Conservation (phyloP, 1,140 invertebrate genomes). For the Augochlora pura region DNA sequence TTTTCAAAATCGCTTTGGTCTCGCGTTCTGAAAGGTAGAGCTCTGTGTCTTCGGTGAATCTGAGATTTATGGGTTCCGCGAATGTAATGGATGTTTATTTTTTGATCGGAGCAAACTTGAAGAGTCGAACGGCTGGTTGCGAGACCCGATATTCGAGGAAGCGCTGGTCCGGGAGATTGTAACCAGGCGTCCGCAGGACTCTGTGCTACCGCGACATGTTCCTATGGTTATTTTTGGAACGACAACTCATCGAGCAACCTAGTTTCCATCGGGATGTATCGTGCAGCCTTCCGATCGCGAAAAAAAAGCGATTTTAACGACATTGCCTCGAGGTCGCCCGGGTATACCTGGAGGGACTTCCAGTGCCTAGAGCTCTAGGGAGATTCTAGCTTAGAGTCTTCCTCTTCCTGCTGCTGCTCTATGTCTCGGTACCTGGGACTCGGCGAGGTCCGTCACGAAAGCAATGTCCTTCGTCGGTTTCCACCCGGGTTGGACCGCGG, state of each 20-base stretch:
- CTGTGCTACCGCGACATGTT: slow-evolving; percentile 40
- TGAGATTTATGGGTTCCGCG: neutral
- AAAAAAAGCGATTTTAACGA: neutral
- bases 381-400: too few relatives aligned
- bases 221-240: slow-evolving; percentile 56
- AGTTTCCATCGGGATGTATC: slow-evolving; percentile 55
- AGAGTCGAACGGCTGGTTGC: neutral
- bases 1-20: too few relatives aligned
- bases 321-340: too few relatives aligned
- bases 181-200: slow-evolving; percentile 1
- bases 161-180: neutral
- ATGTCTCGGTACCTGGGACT: neutral
- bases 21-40: too few relatives aligned
- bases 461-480: neutral
- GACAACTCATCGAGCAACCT: slow-evolving; percentile 54
- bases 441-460: neutral
- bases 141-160: neutral
- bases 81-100: slow-evolving; percentile 21
- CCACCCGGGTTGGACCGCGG: neutral
- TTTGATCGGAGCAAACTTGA: slow-evolving; percentile 26
- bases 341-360: too few relatives aligned
- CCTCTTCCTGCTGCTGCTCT: neutral
- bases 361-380: too few relatives aligned
- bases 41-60: neutral
- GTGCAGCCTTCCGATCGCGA: slow-evolving; percentile 15